Percentiles rank a stretch among this genome's conserved stretches.
Evolutionary conservation across 2,888 invertebrate species (phyloP).

Genomic region (Stenodera caucasica): DNA sequence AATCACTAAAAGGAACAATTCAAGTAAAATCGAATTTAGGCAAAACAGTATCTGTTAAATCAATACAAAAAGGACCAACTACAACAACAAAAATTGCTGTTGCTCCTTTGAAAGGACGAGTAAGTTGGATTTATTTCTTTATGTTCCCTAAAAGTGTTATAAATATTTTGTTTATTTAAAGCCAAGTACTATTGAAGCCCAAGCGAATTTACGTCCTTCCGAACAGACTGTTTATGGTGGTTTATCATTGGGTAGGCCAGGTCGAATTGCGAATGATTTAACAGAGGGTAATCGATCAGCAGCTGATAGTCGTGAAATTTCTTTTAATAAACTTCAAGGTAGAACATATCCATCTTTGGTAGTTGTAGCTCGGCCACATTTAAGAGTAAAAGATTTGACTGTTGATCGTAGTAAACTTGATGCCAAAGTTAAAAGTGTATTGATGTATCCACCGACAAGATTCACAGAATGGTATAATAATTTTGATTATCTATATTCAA

Average conservation of each 20-base stretch:
- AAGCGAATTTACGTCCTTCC: constrained; percentile 62
- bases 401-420: constrained; percentile 69
- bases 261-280: constrained; percentile 60
- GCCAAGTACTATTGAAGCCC: constrained; percentile 3
- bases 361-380: constrained; percentile 78
- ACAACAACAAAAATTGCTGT: background rate
- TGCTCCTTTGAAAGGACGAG: background rate
- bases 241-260: constrained; percentile 12
- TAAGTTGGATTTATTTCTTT: background rate
- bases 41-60: background rate
- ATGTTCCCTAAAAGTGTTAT: background rate
- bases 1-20: constrained; percentile 1
- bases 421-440: constrained; percentile 77
- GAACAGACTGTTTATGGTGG: constrained; percentile 75
- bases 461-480: constrained; percentile 76
- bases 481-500: no score
- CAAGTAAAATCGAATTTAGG: constrained; percentile 7
- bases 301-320: constrained; percentile 72
- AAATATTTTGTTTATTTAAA: constrained; percentile 6
- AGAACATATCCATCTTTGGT: constrained; percentile 86
- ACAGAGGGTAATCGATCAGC: constrained; percentile 64
- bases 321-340: constrained; percentile 76
- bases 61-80: background rate
- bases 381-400: constrained; percentile 68
- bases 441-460: constrained; percentile 80